A percentile compares a stretch with the other conserved stretches of the same genome.
These are phyloP conservation scores for Drosophila jambulina DNA, from an alignment of 1,140 invertebrate species.

Conservation along the genomic window DNA sequence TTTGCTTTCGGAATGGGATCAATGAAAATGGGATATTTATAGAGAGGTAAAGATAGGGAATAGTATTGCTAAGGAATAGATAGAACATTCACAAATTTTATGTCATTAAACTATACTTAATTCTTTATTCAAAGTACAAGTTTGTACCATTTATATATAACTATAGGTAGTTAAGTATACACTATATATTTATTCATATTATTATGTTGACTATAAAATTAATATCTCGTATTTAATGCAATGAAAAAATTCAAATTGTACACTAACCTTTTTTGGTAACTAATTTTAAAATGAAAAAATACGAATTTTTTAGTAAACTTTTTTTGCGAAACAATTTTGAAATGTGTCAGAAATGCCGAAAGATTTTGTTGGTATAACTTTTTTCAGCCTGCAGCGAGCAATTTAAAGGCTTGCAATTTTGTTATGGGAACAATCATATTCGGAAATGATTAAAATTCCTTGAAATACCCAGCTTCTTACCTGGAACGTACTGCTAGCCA, in stretches of 20 bases:
- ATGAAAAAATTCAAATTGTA: too few species aligned
- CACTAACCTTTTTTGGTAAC: not conserved
- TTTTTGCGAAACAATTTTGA: not conserved
- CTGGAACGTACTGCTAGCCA: conserved; percentile 1
- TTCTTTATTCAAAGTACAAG: too few species aligned
- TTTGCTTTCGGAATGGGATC: not conserved
- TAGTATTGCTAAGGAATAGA: not conserved
- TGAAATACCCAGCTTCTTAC: not conserved
- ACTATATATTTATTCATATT: too few species aligned
- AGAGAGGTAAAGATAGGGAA: not conserved
- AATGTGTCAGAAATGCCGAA: not conserved
- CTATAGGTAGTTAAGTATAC: too few species aligned
- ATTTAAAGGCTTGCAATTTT: not conserved
- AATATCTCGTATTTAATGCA: too few species aligned
- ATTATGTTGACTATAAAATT: too few species aligned
- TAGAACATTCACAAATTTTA: too few species aligned
- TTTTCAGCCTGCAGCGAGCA: not conserved
- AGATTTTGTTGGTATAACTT: not conserved
- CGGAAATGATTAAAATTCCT: conserved; percentile 23
- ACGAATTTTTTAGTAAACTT: too few species aligned
- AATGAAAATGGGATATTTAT: not conserved
- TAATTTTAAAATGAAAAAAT: not conserved
- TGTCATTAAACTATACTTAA: too few species aligned
- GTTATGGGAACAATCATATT: conserved; percentile 2
- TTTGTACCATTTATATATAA: too few species aligned